These are phyloP conservation scores for Chlorops oryzae DNA, from an alignment of 1,140 invertebrate genomes.

Conservation along the genomic window DNA sequence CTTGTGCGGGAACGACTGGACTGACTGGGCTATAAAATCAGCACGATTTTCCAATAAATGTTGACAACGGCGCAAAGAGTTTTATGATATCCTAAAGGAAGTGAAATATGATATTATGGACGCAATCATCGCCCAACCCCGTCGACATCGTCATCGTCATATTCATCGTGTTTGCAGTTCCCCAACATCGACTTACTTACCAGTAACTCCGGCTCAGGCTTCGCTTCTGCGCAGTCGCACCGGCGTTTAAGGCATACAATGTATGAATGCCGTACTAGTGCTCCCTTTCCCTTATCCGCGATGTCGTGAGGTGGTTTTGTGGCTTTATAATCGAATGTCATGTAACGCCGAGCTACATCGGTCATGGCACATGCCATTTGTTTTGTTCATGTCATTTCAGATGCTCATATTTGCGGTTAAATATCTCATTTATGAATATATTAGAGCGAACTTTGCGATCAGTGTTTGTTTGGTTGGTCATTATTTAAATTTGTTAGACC, in stretches of 20 bases:
- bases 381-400: too few relatives aligned
- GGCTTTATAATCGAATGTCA: background rate
- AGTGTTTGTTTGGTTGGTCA: too few relatives aligned
- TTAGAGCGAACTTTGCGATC: too few relatives aligned
- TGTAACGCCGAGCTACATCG: background rate
- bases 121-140: background rate
- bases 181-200: too few relatives aligned
- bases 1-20: constrained; percentile 16
- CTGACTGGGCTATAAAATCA: constrained; percentile 42
- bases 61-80: constrained; percentile 42
- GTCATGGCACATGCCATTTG: background rate
- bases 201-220: too few relatives aligned
- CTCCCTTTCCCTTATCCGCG: background rate
- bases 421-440: too few relatives aligned
- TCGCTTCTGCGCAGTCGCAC: too few relatives aligned
- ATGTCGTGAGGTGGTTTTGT: too few relatives aligned
- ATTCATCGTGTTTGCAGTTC: background rate
- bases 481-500: too few relatives aligned
- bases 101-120: constrained; percentile 37
- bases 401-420: too few relatives aligned
- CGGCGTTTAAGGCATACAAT: too few relatives aligned
- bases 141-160: background rate
- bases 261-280: too few relatives aligned
- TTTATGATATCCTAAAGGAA: constrained; percentile 47
- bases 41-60: constrained; percentile 48